These are phyloP conservation scores for Mamestra configurata DNA, from an alignment of 1,140 invertebrate genomes.

Conservation along the genomic window DNA sequence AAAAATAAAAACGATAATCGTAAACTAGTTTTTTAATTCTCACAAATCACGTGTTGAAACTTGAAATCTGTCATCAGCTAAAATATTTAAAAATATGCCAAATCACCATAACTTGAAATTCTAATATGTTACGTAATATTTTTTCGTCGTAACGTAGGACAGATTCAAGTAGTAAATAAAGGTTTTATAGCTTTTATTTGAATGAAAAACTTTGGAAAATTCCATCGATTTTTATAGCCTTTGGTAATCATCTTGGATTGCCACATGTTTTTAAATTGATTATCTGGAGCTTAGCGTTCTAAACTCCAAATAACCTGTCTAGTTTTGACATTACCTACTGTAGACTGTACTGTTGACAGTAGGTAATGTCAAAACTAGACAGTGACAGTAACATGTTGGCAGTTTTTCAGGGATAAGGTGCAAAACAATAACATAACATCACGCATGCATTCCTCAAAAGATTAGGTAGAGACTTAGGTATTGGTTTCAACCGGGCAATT, in stretches of 20 bases:
- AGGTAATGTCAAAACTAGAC: too few species aligned
- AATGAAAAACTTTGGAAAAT: background rate
- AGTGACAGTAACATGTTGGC: too few species aligned
- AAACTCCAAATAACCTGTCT: too few species aligned
- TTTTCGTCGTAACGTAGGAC: conserved; percentile 19
- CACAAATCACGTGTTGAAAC: conserved; percentile 10
- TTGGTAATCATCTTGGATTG: background rate
- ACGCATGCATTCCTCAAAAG: too few species aligned
- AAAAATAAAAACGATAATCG: too few species aligned
- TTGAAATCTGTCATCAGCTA: background rate
- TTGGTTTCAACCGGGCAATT: too few species aligned
- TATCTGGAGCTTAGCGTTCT: too few species aligned
- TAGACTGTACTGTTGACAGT: too few species aligned
- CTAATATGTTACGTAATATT: conserved; percentile 10
- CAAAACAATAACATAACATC: too few species aligned
- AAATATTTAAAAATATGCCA: background rate
- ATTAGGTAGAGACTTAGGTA: too few species aligned
- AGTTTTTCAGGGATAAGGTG: too few species aligned
- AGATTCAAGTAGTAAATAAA: conserved; percentile 5
- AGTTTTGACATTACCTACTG: too few species aligned
- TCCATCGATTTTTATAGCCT: background rate
- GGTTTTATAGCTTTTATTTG: background rate
- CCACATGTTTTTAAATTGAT: background rate
- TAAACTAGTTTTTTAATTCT: conserved; percentile 9
- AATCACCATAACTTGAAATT: conserved; percentile 6